phyloP scores from a whole-genome alignment of 2,888 invertebrate species.

The Amiota minor region DNA sequence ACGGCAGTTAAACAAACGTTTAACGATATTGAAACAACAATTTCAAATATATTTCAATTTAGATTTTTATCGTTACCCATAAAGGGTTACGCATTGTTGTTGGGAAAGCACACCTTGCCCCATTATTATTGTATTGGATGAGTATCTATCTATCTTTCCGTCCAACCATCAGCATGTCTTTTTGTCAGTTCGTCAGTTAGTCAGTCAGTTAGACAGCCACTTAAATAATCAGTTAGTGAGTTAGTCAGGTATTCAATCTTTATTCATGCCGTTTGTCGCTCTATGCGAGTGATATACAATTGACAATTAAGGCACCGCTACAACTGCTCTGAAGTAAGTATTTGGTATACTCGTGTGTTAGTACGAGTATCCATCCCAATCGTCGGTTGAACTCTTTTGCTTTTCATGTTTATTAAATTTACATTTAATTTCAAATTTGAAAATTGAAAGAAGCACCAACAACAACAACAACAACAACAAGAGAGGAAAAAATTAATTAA shows the following conservation, averaged over 20 bases:
- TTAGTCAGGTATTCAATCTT: neutral
- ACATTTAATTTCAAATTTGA: conserved; percentile 8
- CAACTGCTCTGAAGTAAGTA: conserved; percentile 32
- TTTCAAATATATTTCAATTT: conserved; percentile 63
- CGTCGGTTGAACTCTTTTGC: conserved; percentile 28
- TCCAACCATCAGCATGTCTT: neutral
- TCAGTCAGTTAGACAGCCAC: conserved; percentile 15
- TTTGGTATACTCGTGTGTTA: neutral
- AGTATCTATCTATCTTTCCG: neutral
- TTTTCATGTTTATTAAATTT: conserved; percentile 10
- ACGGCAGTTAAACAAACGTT: conserved; percentile 60
- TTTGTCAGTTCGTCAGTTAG: conserved; percentile 22
- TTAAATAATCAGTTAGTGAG: neutral
- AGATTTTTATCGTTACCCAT: conserved; percentile 57
- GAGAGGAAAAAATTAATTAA: conserved; percentile 23
- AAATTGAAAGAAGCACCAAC: conserved; percentile 1
- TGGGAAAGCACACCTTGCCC: conserved; percentile 51
- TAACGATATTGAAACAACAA: conserved; percentile 63
- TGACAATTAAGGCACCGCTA: conserved; percentile 52
- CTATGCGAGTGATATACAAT: conserved; percentile 49
- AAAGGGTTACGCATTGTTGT: conserved; percentile 57
- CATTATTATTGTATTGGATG: conserved; percentile 8
- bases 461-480: too few species aligned
- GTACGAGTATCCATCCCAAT: conserved; percentile 9
- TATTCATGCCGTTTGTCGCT: conserved; percentile 30